Conservation (phyloP, 2,888 invertebrate species). For the Caenorhabditis zanzibari region DNA sequence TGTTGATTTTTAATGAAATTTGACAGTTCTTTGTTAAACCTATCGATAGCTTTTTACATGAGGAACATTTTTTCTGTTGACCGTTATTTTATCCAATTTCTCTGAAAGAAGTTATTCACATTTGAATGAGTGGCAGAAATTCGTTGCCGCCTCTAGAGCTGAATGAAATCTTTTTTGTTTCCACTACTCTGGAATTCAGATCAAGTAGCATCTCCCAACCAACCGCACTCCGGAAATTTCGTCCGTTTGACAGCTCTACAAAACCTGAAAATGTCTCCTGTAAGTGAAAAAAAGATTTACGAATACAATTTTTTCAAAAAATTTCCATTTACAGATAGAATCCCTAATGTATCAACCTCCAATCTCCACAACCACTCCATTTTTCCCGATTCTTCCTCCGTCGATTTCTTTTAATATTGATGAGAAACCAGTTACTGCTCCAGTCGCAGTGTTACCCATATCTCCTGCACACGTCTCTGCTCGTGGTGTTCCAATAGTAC, state of each 20-base stretch:
- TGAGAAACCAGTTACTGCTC: constrained; percentile 20
- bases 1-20: no score
- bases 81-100: no score
- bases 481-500: constrained; percentile 54
- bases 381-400: constrained; percentile 26
- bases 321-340: constrained; percentile 47
- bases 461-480: constrained; percentile 56
- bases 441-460: constrained; percentile 55
- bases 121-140: no score
- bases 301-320: no score
- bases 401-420: constrained; percentile 32
- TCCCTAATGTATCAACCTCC: constrained; percentile 55
- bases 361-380: constrained; percentile 41
- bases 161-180: neutral
- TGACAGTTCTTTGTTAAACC: no score
- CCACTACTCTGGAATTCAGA: constrained; percentile 33
- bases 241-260: constrained; percentile 60
- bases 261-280: constrained; percentile 59
- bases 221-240: constrained; percentile 36
- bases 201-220: constrained; percentile 36
- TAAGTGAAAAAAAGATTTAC: no score
- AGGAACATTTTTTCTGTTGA: no score
- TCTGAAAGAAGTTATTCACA: no score
- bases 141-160: neutral
- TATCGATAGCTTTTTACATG: no score